Evolutionary conservation across 2,113 vertebrate genomes (phyloP).

Genomic region (Sylvia atricapilla): DNA sequence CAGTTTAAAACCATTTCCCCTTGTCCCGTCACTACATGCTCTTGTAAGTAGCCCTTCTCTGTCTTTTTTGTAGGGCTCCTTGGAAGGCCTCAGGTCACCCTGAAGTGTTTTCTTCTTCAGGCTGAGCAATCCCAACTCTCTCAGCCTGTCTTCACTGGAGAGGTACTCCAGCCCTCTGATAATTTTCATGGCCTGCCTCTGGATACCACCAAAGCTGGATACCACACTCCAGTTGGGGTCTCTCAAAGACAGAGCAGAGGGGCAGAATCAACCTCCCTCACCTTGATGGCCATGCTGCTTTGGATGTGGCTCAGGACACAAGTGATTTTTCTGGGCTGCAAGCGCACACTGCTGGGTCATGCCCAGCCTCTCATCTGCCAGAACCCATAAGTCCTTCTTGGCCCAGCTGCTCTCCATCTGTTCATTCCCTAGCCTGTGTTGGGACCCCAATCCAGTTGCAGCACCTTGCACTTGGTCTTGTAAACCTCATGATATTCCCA

Average conservation of each 20-base stretch:
- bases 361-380: background rate
- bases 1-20: background rate
- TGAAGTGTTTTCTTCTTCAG: background rate
- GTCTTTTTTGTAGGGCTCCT: background rate
- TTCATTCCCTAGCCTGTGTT: background rate
- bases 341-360: background rate
- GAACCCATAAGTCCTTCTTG: background rate
- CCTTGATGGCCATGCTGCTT: background rate
- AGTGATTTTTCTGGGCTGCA: background rate
- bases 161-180: background rate
- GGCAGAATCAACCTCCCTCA: background rate
- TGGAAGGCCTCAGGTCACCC: background rate
- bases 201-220: background rate
- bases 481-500: background rate
- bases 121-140: background rate
- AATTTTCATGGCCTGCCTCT: background rate
- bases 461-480: background rate
- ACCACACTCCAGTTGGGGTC: accelerated
- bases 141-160: background rate
- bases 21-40: background rate
- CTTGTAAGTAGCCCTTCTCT: background rate
- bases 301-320: background rate
- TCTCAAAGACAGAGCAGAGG: background rate
- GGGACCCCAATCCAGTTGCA: background rate
- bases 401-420: background rate